Evolutionary conservation across 92 coral and sea anemone species (phyloP), one percentile per base, ranked within the genome.

Genomic region (Nematostella vectensis): DNA sequence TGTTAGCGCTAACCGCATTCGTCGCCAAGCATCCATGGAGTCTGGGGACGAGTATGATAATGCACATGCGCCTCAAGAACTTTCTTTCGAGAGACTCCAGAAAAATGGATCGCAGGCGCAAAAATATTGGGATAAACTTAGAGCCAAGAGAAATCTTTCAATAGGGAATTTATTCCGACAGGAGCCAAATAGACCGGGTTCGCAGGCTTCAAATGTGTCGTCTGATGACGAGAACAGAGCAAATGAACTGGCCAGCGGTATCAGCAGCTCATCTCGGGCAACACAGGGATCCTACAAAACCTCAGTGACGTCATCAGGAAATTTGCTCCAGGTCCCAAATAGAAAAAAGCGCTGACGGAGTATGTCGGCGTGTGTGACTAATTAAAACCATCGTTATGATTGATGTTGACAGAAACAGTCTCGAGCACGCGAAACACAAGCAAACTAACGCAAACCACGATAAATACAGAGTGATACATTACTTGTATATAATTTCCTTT

Each of bases 51-150:
- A 63, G 39, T 50, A 48, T 17, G 70, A 39, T 12, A 33, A 33
- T 15, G 23, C 18, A 6, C 18, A 45, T 45, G 39, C 13, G 10
- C 63, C 72, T 0, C 24, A 66, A 16, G 53, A 45, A 27, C 23
- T 66, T 22, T 55, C 72, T 4, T 66, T 55, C 21, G 4, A 19
- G 2, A 28, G 25, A 8, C 55, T 60, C 1, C 66, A 60, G 33
- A 24, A 15, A 1, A n/a, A 19, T 58, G 19, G 31, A 9, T 4
- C 16, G 17, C 25, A 29, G 38, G 63, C 50, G 12, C 27, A 37
- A 17, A 33, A 66, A 47, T 54, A 66, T 55, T 66, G 72, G 72
- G 61, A 66, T 10, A 66, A 66, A 55, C 44, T 66, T 4, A 53
- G 45, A 43, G 23, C 16, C 11, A 39, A 24, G 10, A 66, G 31